phyloP scores from a whole-genome alignment of 2,888 invertebrate species.

The Drosophila pseudotalamancana region DNA sequence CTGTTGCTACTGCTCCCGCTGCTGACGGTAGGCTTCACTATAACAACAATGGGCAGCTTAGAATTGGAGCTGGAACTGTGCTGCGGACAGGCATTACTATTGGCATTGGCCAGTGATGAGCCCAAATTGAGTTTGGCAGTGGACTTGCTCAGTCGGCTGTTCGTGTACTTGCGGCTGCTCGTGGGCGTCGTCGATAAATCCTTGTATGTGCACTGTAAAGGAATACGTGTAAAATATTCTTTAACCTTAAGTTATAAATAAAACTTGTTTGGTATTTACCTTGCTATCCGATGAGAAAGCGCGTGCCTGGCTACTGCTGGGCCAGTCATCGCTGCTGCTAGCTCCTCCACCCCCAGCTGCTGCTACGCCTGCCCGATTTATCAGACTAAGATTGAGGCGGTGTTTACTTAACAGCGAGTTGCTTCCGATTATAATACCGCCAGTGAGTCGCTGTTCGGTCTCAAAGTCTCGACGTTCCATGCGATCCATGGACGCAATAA shows the following conservation, averaged over 20 bases:
- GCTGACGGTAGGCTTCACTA: slow-evolving; percentile 47
- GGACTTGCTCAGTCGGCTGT: slow-evolving; percentile 83
- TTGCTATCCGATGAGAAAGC: slow-evolving; percentile 83
- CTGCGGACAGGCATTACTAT: slow-evolving; percentile 40
- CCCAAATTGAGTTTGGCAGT: slow-evolving; percentile 84
- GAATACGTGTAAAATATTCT: neutral
- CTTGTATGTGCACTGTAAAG: slow-evolving; percentile 79
- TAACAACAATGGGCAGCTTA: slow-evolving; percentile 42
- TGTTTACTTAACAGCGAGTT: slow-evolving; percentile 81
- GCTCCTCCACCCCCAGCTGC: slow-evolving; percentile 5
- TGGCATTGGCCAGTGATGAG: slow-evolving; percentile 61
- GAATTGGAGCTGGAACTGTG: slow-evolving; percentile 27
- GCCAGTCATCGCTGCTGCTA: slow-evolving; percentile 73
- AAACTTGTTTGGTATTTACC: slow-evolving; percentile 62
- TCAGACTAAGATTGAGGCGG: slow-evolving; percentile 83
- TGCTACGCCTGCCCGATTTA: slow-evolving; percentile 54
- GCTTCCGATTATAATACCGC: slow-evolving; percentile 82
- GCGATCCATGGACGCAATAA: slow-evolving; percentile 84
- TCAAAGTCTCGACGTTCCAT: slow-evolving; percentile 84
- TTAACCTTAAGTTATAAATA: too few species aligned
- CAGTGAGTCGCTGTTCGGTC: slow-evolving; percentile 83
- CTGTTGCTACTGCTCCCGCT: neutral
- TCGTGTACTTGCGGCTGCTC: slow-evolving; percentile 82
- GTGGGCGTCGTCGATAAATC: slow-evolving; percentile 83
- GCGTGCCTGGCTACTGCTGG: slow-evolving; percentile 79